Conservation (phyloP, 2,888 invertebrate species). For the Tetheella fluctuosa region DNA sequence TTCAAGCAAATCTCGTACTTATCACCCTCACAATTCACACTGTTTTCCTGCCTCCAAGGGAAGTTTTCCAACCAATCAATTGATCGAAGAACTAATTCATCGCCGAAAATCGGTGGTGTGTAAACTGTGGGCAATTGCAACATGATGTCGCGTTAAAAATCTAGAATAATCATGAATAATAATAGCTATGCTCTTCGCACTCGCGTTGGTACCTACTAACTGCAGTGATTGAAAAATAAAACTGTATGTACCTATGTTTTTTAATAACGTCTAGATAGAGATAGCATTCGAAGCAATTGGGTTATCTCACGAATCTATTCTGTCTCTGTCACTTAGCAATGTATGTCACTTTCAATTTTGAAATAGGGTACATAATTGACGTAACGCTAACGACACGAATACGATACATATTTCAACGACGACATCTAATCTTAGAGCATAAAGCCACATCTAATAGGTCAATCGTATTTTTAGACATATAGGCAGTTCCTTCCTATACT, state of each 20-base stretch:
- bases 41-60: conserved; percentile 63
- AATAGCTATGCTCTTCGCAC: neutral
- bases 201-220: neutral
- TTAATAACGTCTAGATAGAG: neutral
- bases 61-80: conserved; percentile 71
- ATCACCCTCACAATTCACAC: conserved; percentile 47
- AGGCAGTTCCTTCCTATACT: too few relatives aligned
- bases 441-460: neutral
- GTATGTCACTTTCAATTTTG: neutral
- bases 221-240: conserved; percentile 1
- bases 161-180: conserved; percentile 19
- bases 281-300: neutral
- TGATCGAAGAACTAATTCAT: conserved; percentile 64
- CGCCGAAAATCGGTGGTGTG: conserved; percentile 54
- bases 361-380: neutral
- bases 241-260: neutral
- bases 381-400: neutral
- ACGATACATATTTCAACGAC: neutral
- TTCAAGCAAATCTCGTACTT: conserved; percentile 61
- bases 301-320: neutral
- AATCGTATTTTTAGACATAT: too few relatives aligned
- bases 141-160: conserved; percentile 23
- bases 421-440: too few relatives aligned
- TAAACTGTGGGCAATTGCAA: conserved; percentile 25
- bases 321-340: conserved; percentile 1